Conservation (phyloP, 2,888 invertebrate genomes). For the Tinea semifulvella region DNA sequence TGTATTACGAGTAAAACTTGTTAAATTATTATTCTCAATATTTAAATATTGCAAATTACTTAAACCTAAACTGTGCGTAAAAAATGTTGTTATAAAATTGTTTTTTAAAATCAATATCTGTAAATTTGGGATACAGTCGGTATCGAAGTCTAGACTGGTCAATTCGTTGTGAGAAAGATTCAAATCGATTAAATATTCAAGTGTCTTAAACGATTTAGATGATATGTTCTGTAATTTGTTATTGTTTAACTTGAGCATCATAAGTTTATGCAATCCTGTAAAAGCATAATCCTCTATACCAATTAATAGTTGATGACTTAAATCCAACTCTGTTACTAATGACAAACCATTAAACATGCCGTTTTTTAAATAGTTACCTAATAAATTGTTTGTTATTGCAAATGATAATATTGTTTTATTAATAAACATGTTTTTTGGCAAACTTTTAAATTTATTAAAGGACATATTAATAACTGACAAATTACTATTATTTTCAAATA, state of each 20-base stretch:
- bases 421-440: conserved; percentile 36
- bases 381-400: conserved; percentile 29
- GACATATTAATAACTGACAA: conserved; percentile 32
- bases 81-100: conserved; percentile 33
- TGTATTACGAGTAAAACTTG: conserved; percentile 29
- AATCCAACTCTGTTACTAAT: conserved; percentile 27
- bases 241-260: conserved; percentile 31
- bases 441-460: conserved; percentile 29
- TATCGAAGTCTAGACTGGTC: conserved; percentile 31
- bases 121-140: conserved; percentile 31
- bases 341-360: conserved; percentile 39
- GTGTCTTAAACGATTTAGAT: conserved; percentile 29
- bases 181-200: conserved; percentile 27
- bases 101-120: conserved; percentile 28
- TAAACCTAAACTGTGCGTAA: conserved; percentile 29
- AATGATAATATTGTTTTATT: conserved; percentile 30
- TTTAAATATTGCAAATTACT: conserved; percentile 32
- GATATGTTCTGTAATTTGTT: conserved; percentile 32
- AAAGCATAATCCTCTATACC: conserved; percentile 38
- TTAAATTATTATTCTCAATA: conserved; percentile 39
- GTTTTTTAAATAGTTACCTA: conserved; percentile 31
- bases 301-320: conserved; percentile 33
- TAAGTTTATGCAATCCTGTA: conserved; percentile 28
- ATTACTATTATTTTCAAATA: conserved; percentile 24
- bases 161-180: conserved; percentile 42